Percentiles rank a stretch among this genome's conserved stretches.
Evolutionary conservation across 2,113 vertebrate genomes (phyloP).

Genomic region (Oreochromis aureus): DNA sequence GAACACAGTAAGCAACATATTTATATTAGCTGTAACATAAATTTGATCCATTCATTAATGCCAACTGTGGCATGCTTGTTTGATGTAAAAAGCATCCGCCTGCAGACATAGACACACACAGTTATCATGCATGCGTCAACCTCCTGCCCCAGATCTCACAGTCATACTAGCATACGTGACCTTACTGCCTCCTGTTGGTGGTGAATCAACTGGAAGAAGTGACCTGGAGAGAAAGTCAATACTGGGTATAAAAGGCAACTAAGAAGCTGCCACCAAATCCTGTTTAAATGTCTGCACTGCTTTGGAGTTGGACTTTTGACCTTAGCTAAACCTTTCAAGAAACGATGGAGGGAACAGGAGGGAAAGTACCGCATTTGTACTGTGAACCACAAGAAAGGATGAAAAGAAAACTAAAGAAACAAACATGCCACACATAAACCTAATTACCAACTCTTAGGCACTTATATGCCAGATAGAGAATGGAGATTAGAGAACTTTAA

Average conservation of each 20-base stretch:
- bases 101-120: neutral
- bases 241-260: neutral
- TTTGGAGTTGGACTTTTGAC: neutral
- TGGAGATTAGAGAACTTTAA: neutral
- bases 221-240: conserved; percentile 8
- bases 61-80: neutral
- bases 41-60: neutral
- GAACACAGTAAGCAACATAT: neutral
- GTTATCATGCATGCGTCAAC: neutral
- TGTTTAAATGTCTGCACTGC: neutral
- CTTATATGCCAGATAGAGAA: neutral
- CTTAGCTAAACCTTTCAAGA: neutral
- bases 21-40: neutral
- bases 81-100: neutral
- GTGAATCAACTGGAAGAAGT: conserved; percentile 27
- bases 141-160: conserved; percentile 11
- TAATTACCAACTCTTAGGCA: neutral
- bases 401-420: neutral
- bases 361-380: neutral
- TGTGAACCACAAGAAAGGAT: neutral
- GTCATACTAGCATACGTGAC: neutral
- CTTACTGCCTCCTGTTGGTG: conserved; percentile 16
- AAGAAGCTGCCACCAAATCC: neutral
- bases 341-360: neutral
- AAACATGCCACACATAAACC: neutral